phyloP scores from a whole-genome alignment of 2,797 vertebrate genomes.

The Parauchenoglanis punctatus region DNA sequence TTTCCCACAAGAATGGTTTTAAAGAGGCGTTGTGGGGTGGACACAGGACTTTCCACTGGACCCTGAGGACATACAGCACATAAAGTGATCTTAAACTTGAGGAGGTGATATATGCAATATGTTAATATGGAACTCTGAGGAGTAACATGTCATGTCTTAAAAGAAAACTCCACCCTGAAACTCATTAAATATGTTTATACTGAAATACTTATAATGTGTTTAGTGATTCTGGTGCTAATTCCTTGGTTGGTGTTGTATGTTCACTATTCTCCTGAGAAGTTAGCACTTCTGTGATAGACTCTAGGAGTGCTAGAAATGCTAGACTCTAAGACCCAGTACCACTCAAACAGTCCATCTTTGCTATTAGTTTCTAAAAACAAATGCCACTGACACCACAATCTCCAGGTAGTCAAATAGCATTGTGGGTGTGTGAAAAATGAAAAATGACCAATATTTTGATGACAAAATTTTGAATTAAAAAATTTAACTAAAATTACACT shows the following conservation, averaged over 20 bases:
- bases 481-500: no score
- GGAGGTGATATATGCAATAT: not conserved
- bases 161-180: not conserved
- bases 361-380: not conserved
- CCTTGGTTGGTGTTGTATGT: no score
- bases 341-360: not conserved
- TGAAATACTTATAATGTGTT: not conserved
- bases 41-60: slow-evolving; percentile 67
- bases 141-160: not conserved
- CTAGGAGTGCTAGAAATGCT: not conserved
- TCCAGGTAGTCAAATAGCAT: not conserved
- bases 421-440: not conserved
- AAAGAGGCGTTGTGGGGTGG: slow-evolving; percentile 83
- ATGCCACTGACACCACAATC: not conserved
- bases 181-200: not conserved
- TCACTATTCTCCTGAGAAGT: no score
- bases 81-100: not conserved
- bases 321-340: not conserved
- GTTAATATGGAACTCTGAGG: not conserved
- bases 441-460: not conserved
- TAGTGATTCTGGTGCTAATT: not conserved
- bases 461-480: not conserved
- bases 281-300: not conserved
- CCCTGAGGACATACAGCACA: slow-evolving; percentile 48
- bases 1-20: slow-evolving; percentile 93